Evolutionary conservation across 2,113 vertebrate genomes (phyloP), one percentile per base, ranked within the genome.

Genomic region (Chelonoidis abingdonii): DNA sequence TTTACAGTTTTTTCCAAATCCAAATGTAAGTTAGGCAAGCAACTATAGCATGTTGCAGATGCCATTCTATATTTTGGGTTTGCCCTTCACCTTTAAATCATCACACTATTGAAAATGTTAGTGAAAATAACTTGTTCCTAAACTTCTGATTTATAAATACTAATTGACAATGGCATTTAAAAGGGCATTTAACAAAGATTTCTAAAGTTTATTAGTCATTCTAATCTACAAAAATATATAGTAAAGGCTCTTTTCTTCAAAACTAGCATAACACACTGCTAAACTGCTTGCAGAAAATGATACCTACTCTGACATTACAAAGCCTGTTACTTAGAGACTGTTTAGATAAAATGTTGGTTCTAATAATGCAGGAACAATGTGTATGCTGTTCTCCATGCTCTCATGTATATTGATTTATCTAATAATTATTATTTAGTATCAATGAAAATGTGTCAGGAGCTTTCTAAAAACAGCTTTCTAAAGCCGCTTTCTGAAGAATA

Each of bases 381-480:
- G 49, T 56, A 24, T 82, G 22, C n/a, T n/a, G 54, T 38, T 54
- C n/a, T 85, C 19, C 31, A n/a, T 87, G 38, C 5, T 81, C 49
- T 81, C 53, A 65, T 7, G 62, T 1, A 2, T 13, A 89, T 0
- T 2, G 29, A 65, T 65, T 53, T 84, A 50, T 84, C 89, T 95
- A n/a, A 16, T 78, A 91, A 85, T 6, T 38, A 21, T 35, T 86
- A 76, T 72, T 81, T 88, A 85, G 88, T 85, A 44, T 1, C 4
- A 52, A 57, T 86, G 19, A 16, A 76, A 95, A 86, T 35, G 65
- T 10, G 53, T 10, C 85, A 57, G 9, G 25, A 81, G 19, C 79
- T 89, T 85, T 93, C 88, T 80, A 90, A 81, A 87, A 44, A 89
- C 29, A 92, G 59, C n/a, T n/a, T n/a, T n/a, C n/a, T n/a, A 87